phyloP scores from a whole-genome alignment of 1,140 invertebrate genomes.

The Drosophila miranda region DNA sequence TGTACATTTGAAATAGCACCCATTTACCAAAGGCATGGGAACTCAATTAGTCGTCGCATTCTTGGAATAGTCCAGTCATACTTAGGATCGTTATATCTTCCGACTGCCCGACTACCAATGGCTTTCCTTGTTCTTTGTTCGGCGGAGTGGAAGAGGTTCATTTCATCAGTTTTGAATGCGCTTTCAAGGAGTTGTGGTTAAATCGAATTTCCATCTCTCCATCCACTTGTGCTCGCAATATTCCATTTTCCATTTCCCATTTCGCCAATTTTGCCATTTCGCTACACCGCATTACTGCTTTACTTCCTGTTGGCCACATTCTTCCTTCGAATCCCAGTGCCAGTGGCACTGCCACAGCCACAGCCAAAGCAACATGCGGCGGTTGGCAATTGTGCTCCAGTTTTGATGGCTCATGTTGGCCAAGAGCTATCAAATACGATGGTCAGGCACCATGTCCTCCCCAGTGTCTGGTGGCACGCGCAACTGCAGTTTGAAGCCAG shows the following conservation, averaged over 20 bases:
- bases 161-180: slow-evolving; percentile 10
- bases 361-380: no score
- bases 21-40: no score
- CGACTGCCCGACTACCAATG: no score
- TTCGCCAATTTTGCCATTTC: slow-evolving; percentile 35
- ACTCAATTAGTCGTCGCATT: no score
- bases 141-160: not conserved
- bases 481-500: not conserved
- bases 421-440: slow-evolving; percentile 49
- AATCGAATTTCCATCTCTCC: slow-evolving; percentile 45
- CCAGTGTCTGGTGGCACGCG: not conserved
- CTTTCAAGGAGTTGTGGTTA: slow-evolving; percentile 14
- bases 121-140: no score
- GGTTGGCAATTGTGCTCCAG: slow-evolving; percentile 44
- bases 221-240: slow-evolving; percentile 40
- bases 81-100: no score
- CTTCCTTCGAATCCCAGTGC: slow-evolving; percentile 20
- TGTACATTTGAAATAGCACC: slow-evolving; percentile 2
- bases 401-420: slow-evolving; percentile 52
- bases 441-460: slow-evolving; percentile 8
- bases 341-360: not conserved
- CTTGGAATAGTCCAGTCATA: no score
- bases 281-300: slow-evolving; percentile 35
- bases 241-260: not conserved
- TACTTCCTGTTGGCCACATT: slow-evolving; percentile 49